Base-by-base conservation (phyloP, 2,888 invertebrate genomes). In the Margaritifera margaritifera region DNA sequence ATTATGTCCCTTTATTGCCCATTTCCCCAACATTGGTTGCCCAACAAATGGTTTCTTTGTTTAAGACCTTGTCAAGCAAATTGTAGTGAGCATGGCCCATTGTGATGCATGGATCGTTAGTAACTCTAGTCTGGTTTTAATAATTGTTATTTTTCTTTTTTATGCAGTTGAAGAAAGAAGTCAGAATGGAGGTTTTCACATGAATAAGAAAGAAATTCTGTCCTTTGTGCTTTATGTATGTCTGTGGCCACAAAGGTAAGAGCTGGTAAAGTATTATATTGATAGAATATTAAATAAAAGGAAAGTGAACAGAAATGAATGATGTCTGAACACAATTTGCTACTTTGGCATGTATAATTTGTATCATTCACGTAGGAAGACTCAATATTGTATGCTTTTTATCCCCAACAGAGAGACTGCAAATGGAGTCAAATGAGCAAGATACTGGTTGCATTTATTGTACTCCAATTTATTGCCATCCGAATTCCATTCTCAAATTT, bases 181-280 rank as follows among this genome's bases (percentile, higher is more conserved):
- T 50, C 83, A 83, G 25, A 77, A 82, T 70, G 84, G 79, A 53
- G 89, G 89, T n/a, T 80, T 83, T 64, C 85, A 84, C 55, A 82
- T 88, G 79, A 86, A 77, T 77, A 87, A 84, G 90, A 93, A 93
- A 89, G 96, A 96, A 91, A 93, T 96, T 79, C 94, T 95, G 90
- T 93, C 93, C 81, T 93, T 96, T 77, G 93, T 95, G 86, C 93
- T 94, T 85, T 96, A 95, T 91, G 94, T 95, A 86, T 94, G 95
- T 89, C 93, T 95, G 83, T 96, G 96, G 96, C 94, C 95, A 78
- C 94, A 96, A 91, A 94, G 96, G 95, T 86, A 77, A 71, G 72
- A 59, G 50, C 15, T 42, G 42, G 42, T 25, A 62, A 8, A 24
- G 15, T 24, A 15, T 42, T 20, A 15, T 22, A 22, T 27, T 18